Evolutionary conservation across 2,797 vertebrate genomes (phyloP).

Genomic region (Podargus strigoides): DNA sequence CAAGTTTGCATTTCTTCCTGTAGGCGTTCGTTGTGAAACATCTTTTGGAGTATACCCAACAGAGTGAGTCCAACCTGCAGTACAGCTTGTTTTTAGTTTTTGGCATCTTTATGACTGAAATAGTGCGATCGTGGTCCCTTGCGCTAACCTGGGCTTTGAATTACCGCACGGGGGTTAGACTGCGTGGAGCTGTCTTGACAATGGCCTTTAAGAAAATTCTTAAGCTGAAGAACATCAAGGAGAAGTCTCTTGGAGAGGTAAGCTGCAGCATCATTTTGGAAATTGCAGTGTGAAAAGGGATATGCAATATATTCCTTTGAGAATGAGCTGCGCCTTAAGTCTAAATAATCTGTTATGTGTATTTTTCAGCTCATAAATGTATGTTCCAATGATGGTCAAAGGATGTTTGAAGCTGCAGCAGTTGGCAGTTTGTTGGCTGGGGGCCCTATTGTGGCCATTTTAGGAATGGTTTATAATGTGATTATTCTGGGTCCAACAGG

Average conservation of each 20-base stretch:
- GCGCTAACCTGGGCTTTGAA: constrained; percentile 92
- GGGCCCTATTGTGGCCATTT: constrained; percentile 87
- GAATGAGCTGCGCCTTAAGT: not conserved
- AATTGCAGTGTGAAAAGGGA: not conserved
- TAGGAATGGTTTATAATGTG: constrained; percentile 88
- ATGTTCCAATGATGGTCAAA: constrained; percentile 88
- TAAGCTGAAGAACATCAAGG: constrained; percentile 85
- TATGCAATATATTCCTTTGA: not conserved
- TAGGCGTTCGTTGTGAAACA: constrained; percentile 94
- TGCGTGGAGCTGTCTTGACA: constrained; percentile 88
- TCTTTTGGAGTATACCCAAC: constrained; percentile 89
- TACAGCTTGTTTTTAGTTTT: constrained; percentile 89
- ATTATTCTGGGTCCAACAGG: constrained; percentile 88
- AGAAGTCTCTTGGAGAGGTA: constrained; percentile 90
- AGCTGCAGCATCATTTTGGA: not conserved
- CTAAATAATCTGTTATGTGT: not conserved
- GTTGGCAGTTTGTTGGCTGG: constrained; percentile 90
- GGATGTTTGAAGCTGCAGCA: constrained; percentile 91
- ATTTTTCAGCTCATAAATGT: constrained; percentile 86
- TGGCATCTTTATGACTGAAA: constrained; percentile 85
- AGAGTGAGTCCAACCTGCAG: constrained; percentile 79
- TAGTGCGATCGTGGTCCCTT: constrained; percentile 91
- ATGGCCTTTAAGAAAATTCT: constrained; percentile 92
- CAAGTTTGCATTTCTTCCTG: constrained; percentile 80
- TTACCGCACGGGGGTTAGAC: constrained; percentile 87